phyloP scores from a whole-genome alignment of 2,797 vertebrate species.

The Neosalanx taihuensis region DNA sequence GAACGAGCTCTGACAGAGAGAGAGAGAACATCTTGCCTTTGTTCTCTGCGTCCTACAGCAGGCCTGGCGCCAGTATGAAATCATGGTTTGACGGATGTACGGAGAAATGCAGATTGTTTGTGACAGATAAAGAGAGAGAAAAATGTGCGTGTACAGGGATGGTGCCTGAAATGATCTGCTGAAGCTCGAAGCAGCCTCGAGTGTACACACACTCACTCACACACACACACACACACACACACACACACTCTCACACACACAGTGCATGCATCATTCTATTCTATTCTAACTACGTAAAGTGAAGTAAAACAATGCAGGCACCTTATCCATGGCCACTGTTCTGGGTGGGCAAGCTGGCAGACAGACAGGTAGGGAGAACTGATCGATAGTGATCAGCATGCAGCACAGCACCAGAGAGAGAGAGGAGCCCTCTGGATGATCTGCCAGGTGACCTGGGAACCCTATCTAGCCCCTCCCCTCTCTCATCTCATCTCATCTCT shows the following conservation, averaged over 20 bases:
- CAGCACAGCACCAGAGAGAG: constrained; percentile 47
- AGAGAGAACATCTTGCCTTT: constrained; percentile 39
- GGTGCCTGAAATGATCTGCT: not conserved
- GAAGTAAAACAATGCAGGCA: constrained; percentile 34
- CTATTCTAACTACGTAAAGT: constrained; percentile 33
- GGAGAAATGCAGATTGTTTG: too few relatives aligned
- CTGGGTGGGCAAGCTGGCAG: constrained; percentile 16
- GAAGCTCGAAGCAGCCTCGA: not conserved
- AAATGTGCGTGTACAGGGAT: not conserved
- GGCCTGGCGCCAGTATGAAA: constrained; percentile 20
- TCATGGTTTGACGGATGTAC: too few relatives aligned
- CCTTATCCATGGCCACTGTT: constrained; percentile 21
- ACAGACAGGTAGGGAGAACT: constrained; percentile 21
- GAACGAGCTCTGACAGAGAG: constrained; percentile 37
- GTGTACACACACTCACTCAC: too few relatives aligned
- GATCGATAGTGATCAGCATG: constrained; percentile 47
- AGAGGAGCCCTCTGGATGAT: constrained; percentile 11
- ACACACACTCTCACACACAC: not conserved
- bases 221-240: constrained; percentile 14
- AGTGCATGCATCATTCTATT: not conserved
- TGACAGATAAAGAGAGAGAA: not conserved
- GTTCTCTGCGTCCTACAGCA: constrained; percentile 34
- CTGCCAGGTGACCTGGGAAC: too few relatives aligned
- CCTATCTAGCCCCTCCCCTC: not conserved
- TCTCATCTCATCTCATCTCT: not conserved